Conservation (phyloP, 2,888 invertebrate genomes). For the Drosophila anceps region DNA sequence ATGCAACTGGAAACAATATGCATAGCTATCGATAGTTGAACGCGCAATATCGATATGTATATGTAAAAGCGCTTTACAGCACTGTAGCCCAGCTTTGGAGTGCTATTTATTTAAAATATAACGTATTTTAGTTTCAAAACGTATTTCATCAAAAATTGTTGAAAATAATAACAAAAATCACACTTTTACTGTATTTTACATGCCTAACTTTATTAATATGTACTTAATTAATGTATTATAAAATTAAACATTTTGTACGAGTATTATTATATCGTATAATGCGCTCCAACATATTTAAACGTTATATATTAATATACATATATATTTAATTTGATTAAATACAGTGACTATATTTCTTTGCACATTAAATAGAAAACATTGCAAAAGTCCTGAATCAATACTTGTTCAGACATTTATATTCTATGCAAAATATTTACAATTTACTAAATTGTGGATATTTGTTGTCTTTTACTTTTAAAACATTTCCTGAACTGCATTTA, state of each 20-base stretch:
- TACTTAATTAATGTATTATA: slow-evolving; percentile 44
- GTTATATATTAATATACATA: slow-evolving; percentile 61
- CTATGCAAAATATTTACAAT: slow-evolving; percentile 74
- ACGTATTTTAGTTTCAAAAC: not conserved
- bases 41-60: slow-evolving; percentile 24
- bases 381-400: slow-evolving; percentile 65
- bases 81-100: slow-evolving; percentile 12
- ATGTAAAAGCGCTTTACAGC: not conserved
- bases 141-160: no score
- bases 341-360: slow-evolving; percentile 79
- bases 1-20: slow-evolving; percentile 13
- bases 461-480: slow-evolving; percentile 17
- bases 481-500: slow-evolving; percentile 51
- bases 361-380: slow-evolving; percentile 72
- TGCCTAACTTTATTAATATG: slow-evolving; percentile 57
- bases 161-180: not conserved
- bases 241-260: slow-evolving; percentile 66
- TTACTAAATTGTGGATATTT: slow-evolving; percentile 65
- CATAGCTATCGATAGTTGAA: slow-evolving; percentile 21
- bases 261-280: slow-evolving; percentile 58
- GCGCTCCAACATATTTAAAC: slow-evolving; percentile 52
- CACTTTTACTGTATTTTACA: slow-evolving; percentile 27
- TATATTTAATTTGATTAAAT: slow-evolving; percentile 80
- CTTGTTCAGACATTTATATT: slow-evolving; percentile 51
- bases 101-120: not conserved